These are phyloP conservation scores for Coendou prehensilis DNA, from an alignment of 2,797 vertebrate species.

Conservation along the genomic window DNA sequence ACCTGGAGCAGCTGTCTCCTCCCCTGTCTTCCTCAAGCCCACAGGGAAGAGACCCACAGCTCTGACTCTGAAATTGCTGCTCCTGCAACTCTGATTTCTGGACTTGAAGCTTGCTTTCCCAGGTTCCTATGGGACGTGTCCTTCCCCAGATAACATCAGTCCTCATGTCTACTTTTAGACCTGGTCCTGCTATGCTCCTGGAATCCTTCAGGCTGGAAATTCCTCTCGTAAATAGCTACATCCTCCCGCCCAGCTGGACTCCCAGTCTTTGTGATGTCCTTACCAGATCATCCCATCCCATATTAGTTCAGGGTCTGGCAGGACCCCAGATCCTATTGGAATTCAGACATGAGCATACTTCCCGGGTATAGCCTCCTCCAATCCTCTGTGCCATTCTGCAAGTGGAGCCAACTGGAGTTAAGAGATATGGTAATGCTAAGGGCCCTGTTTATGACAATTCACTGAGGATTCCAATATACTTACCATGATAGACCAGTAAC, in stretches of 20 bases:
- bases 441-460: not conserved
- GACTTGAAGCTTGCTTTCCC: not conserved
- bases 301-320: not conserved
- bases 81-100: not conserved
- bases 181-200: not conserved
- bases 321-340: not conserved
- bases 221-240: not conserved
- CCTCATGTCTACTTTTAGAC: not conserved
- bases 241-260: not conserved
- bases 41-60: not conserved
- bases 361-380: not conserved
- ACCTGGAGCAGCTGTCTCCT: not conserved
- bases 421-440: too few relatives aligned
- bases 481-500: not conserved
- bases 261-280: not conserved
- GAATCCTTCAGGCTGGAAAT: not conserved
- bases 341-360: not conserved
- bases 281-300: not conserved
- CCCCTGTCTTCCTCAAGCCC: not conserved
- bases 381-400: not conserved
- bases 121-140: not conserved
- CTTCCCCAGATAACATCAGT: not conserved
- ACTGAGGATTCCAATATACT: not conserved
- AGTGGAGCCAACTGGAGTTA: not conserved
- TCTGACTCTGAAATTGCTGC: too few relatives aligned